phyloP scores from a whole-genome alignment of 2,113 vertebrate genomes.

The Saguinus midas region DNA sequence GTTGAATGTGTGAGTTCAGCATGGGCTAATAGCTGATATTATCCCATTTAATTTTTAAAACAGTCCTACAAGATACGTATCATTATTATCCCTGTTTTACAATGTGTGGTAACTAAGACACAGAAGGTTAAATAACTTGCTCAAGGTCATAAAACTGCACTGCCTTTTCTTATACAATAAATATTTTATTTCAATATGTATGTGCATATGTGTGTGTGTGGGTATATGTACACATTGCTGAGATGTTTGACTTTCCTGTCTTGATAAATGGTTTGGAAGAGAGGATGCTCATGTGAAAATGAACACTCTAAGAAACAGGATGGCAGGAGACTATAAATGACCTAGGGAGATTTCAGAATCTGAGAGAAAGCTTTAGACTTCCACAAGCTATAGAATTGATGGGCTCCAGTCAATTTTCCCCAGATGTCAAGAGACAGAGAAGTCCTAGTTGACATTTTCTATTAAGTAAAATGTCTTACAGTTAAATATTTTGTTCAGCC shows the following conservation, averaged over 20 bases:
- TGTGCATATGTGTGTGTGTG: neutral
- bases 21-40: neutral
- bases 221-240: neutral
- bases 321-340: neutral
- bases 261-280: neutral
- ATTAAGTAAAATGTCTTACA: neutral
- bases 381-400: neutral
- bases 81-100: neutral
- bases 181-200: neutral
- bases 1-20: neutral
- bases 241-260: neutral
- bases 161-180: neutral
- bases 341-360: neutral
- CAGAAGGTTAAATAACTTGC: neutral
- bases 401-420: neutral
- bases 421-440: neutral
- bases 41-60: neutral
- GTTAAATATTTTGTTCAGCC: neutral
- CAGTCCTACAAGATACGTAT: neutral
- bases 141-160: neutral
- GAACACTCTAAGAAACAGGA: neutral
- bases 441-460: neutral
- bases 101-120: neutral
- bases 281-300: neutral
- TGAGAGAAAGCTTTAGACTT: neutral